Evolutionary conservation across 2,113 vertebrate species (phyloP).

Genomic region (Collichthys lucidus): DNA sequence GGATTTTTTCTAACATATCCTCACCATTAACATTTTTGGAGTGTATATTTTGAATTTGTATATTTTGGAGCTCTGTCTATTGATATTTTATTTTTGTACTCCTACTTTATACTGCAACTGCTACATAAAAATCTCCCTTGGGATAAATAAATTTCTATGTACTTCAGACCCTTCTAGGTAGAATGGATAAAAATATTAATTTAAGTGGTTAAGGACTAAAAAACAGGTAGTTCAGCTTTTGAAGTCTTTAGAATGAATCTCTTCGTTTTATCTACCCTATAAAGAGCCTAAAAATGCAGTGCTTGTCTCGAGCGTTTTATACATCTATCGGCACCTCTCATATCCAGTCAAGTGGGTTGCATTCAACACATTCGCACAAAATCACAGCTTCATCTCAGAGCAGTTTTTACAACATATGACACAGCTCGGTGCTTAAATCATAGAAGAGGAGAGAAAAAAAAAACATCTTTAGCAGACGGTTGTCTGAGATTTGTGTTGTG

Average conservation of each 20-base stretch:
- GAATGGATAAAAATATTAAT: background rate
- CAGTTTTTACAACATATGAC: background rate
- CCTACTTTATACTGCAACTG: no score
- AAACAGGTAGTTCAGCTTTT: background rate
- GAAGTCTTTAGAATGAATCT: no score
- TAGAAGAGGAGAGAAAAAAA: background rate
- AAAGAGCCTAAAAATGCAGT: no score
- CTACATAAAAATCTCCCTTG: no score
- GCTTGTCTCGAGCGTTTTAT: background rate
- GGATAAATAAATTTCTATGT: background rate
- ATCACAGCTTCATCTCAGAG: background rate
- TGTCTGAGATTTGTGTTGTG: background rate
- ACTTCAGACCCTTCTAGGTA: background rate
- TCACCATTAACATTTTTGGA: background rate
- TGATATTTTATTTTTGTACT: no score
- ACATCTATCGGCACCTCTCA: background rate
- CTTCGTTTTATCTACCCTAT: background rate
- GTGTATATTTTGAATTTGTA: background rate
- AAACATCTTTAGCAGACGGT: no score
- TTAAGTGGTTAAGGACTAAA: background rate
- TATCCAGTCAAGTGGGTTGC: background rate
- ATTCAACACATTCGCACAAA: background rate
- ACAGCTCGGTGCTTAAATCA: background rate
- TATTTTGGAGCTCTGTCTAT: background rate
- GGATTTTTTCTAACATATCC: background rate